Conservation (phyloP, 2,797 vertebrate genomes). For the Jordanella pulchra region DNA sequence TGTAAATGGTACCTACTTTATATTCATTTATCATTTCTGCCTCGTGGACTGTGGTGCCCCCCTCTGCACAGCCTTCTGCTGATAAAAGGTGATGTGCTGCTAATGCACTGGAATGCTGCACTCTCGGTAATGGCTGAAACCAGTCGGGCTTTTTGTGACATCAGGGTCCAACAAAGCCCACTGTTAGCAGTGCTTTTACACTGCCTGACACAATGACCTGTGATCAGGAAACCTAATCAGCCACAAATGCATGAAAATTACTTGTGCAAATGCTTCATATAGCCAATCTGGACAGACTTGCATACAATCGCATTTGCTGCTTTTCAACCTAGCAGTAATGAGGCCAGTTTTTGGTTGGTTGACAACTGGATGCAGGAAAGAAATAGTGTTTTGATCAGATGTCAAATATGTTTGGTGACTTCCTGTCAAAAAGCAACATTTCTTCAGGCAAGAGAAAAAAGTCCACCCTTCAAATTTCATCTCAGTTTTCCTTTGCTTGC, state of each 20-base stretch:
- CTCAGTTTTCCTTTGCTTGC: constrained; percentile 13
- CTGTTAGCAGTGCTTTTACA: background rate
- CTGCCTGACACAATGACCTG: background rate
- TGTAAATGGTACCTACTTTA: constrained; percentile 44
- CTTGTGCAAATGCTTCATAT: background rate
- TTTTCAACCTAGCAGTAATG: background rate
- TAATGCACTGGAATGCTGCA: constrained; percentile 45
- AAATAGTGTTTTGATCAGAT: constrained; percentile 19
- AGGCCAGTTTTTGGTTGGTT: background rate
- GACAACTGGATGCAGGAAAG: background rate
- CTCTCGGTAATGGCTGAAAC: constrained; percentile 34
- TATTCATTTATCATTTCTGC: constrained; percentile 40
- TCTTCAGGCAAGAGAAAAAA: constrained; percentile 34
- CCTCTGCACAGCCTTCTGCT: constrained; percentile 30
- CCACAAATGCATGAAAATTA: background rate
- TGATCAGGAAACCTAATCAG: background rate
- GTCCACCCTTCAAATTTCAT: background rate
- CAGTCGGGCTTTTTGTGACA: constrained; percentile 18
- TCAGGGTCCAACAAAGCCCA: constrained; percentile 11
- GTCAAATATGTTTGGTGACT: constrained; percentile 7
- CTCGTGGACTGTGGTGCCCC: background rate
- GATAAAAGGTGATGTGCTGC: constrained; percentile 42
- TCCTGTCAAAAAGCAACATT: constrained; percentile 26
- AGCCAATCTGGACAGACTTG: background rate
- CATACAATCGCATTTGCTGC: background rate